Conservation (phyloP, 2,113 vertebrate genomes). For the Zosterops hypoxanthus region DNA sequence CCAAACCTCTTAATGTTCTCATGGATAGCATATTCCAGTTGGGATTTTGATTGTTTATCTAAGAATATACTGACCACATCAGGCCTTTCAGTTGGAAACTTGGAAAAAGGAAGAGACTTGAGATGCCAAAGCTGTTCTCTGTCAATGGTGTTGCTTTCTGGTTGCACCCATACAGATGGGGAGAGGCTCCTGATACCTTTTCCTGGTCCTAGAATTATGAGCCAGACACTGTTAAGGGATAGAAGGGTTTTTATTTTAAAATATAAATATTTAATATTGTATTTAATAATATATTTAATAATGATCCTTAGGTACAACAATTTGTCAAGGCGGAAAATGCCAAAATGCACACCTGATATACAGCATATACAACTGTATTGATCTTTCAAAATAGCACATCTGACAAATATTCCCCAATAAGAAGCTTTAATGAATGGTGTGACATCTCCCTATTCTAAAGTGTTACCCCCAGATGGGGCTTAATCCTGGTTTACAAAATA, state of each 20-base stretch:
- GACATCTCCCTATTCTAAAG: background rate
- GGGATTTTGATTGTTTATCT: background rate
- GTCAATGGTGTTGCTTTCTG: background rate
- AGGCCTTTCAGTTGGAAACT: background rate
- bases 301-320: background rate
- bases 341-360: background rate
- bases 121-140: background rate
- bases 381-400: background rate
- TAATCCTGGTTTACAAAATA: background rate
- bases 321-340: rapidly evolving
- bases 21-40: background rate
- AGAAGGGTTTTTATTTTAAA: too few species aligned
- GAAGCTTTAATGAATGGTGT: background rate
- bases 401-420: background rate
- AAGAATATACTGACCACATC: background rate
- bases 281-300: background rate
- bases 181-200: background rate
- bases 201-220: background rate
- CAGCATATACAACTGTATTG: too few species aligned
- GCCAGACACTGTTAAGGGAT: too few species aligned
- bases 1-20: background rate
- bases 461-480: background rate
- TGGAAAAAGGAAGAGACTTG: background rate
- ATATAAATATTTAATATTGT: too few species aligned
- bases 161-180: background rate